Evolutionary conservation across 2,113 vertebrate species (phyloP).

Genomic region (Osmerus eperlanus): DNA sequence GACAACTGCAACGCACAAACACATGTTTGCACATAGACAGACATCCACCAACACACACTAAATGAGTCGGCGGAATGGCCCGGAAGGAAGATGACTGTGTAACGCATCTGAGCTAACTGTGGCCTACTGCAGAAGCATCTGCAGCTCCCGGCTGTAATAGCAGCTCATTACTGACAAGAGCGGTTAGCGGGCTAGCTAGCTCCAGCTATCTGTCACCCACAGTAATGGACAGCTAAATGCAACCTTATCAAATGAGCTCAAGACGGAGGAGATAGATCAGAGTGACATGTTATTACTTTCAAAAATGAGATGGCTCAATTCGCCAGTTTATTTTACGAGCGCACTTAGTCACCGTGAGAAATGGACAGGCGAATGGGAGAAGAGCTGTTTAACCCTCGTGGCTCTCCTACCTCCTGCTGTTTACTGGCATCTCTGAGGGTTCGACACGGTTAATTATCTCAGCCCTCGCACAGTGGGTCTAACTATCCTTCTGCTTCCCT

Average conservation of each 20-base stretch:
- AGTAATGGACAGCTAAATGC: constrained; percentile 1
- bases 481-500: too few relatives aligned
- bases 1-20: not conserved
- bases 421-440: constrained; percentile 17
- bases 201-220: constrained; percentile 1
- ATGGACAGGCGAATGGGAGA: not conserved
- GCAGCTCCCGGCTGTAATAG: not conserved
- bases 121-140: not conserved
- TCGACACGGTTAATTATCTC: constrained; percentile 21
- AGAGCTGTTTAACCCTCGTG: not conserved
- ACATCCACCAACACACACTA: not conserved
- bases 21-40: not conserved
- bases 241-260: constrained; percentile 2
- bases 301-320: not conserved
- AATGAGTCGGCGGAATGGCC: not conserved
- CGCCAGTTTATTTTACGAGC: not conserved
- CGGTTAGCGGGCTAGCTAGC: not conserved
- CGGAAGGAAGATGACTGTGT: not conserved
- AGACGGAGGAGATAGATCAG: not conserved
- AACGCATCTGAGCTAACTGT: not conserved
- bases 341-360: not conserved
- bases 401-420: not conserved
- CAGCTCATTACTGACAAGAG: not conserved
- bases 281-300: constrained; percentile 13
- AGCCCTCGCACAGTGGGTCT: too few relatives aligned